Evolutionary conservation across 2,113 vertebrate species (phyloP).

Genomic region (Gallinago paraguaiae): DNA sequence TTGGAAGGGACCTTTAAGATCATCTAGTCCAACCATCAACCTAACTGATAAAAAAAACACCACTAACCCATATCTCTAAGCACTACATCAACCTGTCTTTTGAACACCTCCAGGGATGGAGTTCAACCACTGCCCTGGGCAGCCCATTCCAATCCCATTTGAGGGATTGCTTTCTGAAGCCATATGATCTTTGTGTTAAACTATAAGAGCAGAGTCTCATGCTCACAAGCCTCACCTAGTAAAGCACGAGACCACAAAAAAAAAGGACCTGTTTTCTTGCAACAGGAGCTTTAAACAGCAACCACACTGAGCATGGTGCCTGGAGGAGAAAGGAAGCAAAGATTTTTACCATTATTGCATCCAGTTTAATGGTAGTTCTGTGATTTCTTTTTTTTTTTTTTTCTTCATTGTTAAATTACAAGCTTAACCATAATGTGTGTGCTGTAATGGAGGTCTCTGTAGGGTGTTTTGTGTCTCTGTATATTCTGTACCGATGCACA

Average conservation of each 20-base stretch:
- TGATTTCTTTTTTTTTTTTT: not conserved
- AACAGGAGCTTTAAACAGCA: not conserved
- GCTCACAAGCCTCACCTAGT: not conserved
- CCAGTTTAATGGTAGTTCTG: not conserved
- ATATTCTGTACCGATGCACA: not conserved
- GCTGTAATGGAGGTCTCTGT: not conserved
- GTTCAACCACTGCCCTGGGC: too few relatives aligned
- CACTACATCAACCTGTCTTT: too few relatives aligned
- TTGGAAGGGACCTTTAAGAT: too few relatives aligned
- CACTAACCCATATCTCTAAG: too few relatives aligned
- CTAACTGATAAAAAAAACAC: too few relatives aligned
- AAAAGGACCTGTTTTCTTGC: not conserved
- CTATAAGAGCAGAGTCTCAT: not conserved
- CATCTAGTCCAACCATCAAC: too few relatives aligned
- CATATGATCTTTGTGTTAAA: not conserved
- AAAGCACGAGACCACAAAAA: not conserved
- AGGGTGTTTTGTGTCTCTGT: slow-evolving; percentile 13
- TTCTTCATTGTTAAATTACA: slow-evolving; percentile 6
- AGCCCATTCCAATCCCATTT: not conserved
- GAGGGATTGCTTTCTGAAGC: not conserved
- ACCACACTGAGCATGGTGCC: not conserved
- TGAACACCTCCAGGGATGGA: too few relatives aligned
- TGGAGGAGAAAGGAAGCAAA: not conserved
- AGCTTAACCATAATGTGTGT: not conserved
- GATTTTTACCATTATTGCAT: not conserved